Evolutionary conservation across 2,797 vertebrate genomes (phyloP), one percentile per base, ranked within the genome.

Genomic region (Chelon auratus): DNA sequence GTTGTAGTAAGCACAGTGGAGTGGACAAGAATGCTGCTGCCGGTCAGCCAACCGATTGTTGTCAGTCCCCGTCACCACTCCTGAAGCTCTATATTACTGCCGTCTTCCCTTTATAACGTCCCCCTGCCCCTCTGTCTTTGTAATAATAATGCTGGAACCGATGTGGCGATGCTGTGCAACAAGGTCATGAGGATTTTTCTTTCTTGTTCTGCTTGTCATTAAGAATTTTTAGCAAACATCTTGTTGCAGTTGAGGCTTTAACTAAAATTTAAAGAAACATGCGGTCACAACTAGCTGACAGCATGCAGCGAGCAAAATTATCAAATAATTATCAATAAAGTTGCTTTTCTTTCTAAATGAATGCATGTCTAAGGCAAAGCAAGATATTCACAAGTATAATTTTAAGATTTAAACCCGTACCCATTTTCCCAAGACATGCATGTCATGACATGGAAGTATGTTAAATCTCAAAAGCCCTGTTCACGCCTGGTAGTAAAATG

Each of bases 131-230:
- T 8, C 50, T 48, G 13, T 50, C 74, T 65, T 24, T 0, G 66
- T 73, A 67, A 84, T 75, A 33, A 33, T 33, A 8, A 33, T 78
- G 84, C 71, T 52, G 60, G 64, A 72, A 60, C 48, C 68, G 39
- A 51, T 22, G 45, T 42, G 64, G 48, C 3, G 47, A 66, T 72
- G 62, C 56, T n/a, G 58, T 43, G 14, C 17, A 5, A 17, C 7
- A 8, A 33, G 30, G 30, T 33, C 30, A 33, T 1, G 30, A 30
- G 30, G 30, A 30, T 30, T 30, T 30, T 30, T 30, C 30, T 30
- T 30, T 30, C 6, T 30, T 39, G 37, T 39, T 39, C 12, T 40
- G 39, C 3, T 3, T 40, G 39, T 40, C 13, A 40, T 7, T 3
- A 11, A 13, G 3, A 12, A 13, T 40, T 40, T 40, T 11, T 11